Evolutionary conservation across 2,113 vertebrate species (phyloP).

Genomic region (Festucalex cinctus): DNA sequence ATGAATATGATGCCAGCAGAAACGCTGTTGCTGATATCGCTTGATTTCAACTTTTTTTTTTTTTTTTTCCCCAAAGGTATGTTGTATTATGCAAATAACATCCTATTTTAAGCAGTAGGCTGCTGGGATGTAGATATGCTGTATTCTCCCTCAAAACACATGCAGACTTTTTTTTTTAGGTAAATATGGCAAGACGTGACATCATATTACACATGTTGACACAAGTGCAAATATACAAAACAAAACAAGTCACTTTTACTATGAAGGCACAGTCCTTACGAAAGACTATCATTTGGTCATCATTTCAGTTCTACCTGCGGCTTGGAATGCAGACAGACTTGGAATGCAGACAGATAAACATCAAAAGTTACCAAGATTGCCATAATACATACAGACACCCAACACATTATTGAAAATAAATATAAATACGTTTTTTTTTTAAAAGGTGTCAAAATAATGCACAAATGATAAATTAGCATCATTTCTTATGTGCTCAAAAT

Average conservation of each 20-base stretch:
- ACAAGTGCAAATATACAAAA: neutral
- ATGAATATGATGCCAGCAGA: conserved; percentile 11
- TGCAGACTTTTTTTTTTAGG: neutral
- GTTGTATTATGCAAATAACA: conserved; percentile 34
- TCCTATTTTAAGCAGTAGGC: conserved; percentile 6
- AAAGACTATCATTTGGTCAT: neutral
- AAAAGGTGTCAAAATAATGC: too few species aligned
- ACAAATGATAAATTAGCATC: too few species aligned
- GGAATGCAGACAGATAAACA: neutral
- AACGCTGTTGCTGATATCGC: neutral
- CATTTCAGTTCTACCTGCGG: neutral
- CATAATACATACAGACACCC: neutral
- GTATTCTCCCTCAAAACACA: neutral
- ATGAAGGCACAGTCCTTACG: neutral
- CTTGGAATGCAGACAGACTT: neutral
- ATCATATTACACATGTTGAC: neutral
- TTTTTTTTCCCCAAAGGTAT: conserved; percentile 24
- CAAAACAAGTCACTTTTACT: neutral
- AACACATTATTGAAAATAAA: too few species aligned
- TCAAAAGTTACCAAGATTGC: neutral
- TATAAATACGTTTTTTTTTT: too few species aligned
- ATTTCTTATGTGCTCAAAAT: too few species aligned
- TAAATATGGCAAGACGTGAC: neutral
- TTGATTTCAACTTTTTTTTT: conserved; percentile 21
- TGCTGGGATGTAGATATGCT: neutral